These are phyloP conservation scores for Philopotamus ludificatus DNA, from an alignment of 1,140 invertebrate species.

Conservation along the genomic window DNA sequence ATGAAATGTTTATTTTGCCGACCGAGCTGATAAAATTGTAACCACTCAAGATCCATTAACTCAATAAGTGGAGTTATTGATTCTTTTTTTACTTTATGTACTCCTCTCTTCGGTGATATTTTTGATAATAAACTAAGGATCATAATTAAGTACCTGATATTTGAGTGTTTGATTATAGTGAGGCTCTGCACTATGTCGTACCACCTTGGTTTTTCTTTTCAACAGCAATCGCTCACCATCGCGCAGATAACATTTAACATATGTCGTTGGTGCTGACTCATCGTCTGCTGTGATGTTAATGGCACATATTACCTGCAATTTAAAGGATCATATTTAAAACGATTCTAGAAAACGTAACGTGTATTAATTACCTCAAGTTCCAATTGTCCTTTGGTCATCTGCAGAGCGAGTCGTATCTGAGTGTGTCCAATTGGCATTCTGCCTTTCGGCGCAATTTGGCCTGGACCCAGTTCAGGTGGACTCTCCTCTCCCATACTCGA, in stretches of 20 bases:
- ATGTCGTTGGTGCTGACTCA: slow-evolving; percentile 72
- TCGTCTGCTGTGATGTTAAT: slow-evolving; percentile 54
- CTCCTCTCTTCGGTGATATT: too few relatives aligned
- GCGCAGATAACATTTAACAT: slow-evolving; percentile 90
- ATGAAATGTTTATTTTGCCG: too few relatives aligned
- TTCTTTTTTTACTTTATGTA: too few relatives aligned
- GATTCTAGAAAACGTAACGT: background rate
- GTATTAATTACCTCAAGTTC: slow-evolving; percentile 73
- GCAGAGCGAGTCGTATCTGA: slow-evolving; percentile 82
- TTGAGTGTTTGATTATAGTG: slow-evolving; percentile 85
- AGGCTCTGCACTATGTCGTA: slow-evolving; percentile 76
- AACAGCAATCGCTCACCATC: slow-evolving; percentile 84
- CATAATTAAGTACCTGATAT: slow-evolving; percentile 64
- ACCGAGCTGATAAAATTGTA: too few relatives aligned
- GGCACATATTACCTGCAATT: slow-evolving; percentile 50
- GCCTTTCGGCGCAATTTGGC: slow-evolving; percentile 74
- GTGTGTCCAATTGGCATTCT: slow-evolving; percentile 68
- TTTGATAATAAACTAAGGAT: background rate
- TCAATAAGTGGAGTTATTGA: too few relatives aligned
- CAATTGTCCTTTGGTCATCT: slow-evolving; percentile 87
- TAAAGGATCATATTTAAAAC: slow-evolving; percentile 12
- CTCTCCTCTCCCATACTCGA: slow-evolving; percentile 45
- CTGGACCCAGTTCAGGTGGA: slow-evolving; percentile 66
- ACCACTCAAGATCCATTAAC: too few relatives aligned
- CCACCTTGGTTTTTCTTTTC: slow-evolving; percentile 85